A percentile compares a stretch with the other conserved stretches of the same genome.
These are phyloP conservation scores for Pammene fasciana DNA, from an alignment of 2,888 invertebrate species.

Conservation along the genomic window DNA sequence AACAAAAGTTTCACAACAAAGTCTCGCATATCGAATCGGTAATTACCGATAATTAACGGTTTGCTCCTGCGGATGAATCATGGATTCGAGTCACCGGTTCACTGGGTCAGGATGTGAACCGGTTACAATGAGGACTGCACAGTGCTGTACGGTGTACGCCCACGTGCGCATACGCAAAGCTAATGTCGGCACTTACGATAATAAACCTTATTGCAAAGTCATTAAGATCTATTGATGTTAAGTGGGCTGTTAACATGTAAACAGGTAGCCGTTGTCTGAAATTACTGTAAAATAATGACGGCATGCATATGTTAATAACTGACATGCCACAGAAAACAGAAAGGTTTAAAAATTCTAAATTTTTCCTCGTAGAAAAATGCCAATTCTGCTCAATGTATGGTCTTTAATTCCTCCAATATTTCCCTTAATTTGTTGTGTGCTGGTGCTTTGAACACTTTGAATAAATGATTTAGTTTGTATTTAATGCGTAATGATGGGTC, in stretches of 20 bases:
- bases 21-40: background rate
- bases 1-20: too few species aligned
- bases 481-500: too few species aligned
- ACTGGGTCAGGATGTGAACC: constrained; percentile 55
- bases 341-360: too few species aligned
- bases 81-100: constrained; percentile 49
- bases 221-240: too few species aligned
- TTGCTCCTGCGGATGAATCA: constrained; percentile 45
- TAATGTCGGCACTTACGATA: background rate
- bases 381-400: too few species aligned
- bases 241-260: background rate
- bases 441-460: too few species aligned
- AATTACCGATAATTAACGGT: constrained; percentile 38
- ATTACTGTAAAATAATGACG: background rate
- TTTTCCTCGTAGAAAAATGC: too few species aligned
- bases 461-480: too few species aligned
- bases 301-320: too few species aligned
- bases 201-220: background rate
- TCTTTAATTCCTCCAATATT: too few species aligned
- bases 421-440: too few species aligned
- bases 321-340: too few species aligned
- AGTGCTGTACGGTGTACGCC: constrained; percentile 6
- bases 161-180: background rate
- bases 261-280: constrained; percentile 17
- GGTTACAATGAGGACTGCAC: constrained; percentile 46